phyloP scores from a whole-genome alignment of 2,113 vertebrate species.

The Periophthalmus modestus region DNA sequence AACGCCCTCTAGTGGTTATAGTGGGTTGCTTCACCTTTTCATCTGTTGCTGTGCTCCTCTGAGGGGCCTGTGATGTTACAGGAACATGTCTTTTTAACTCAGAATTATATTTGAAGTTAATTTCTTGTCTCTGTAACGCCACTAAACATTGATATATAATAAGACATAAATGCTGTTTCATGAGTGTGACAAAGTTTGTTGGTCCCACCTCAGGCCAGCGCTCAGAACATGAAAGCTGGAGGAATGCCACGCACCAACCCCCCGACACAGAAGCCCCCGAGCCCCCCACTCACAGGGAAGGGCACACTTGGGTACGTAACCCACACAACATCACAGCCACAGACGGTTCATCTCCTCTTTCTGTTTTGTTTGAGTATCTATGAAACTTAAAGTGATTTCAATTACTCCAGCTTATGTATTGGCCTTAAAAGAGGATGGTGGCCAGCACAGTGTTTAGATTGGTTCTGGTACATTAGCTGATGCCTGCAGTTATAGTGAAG shows the following conservation, averaged over 20 bases:
- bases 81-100: neutral
- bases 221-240: slow-evolving; percentile 98
- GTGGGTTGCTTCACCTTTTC: neutral
- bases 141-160: no score
- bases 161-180: neutral
- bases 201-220: slow-evolving; percentile 84
- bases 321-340: neutral
- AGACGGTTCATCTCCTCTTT: neutral
- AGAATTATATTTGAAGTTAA: neutral
- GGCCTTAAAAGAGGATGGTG: neutral
- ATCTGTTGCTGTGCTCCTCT: neutral
- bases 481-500: neutral
- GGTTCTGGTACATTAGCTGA: neutral
- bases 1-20: neutral
- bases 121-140: neutral
- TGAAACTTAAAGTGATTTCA: neutral
- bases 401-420: neutral
- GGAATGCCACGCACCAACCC: slow-evolving; percentile 94
- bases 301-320: slow-evolving; percentile 94
- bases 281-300: slow-evolving; percentile 93
- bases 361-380: no score
- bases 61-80: neutral
- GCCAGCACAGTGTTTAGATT: neutral
- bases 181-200: neutral
- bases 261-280: slow-evolving; percentile 97